Evolutionary conservation across 2,888 invertebrate genomes (phyloP).

Genomic region (Eledona agricola): DNA sequence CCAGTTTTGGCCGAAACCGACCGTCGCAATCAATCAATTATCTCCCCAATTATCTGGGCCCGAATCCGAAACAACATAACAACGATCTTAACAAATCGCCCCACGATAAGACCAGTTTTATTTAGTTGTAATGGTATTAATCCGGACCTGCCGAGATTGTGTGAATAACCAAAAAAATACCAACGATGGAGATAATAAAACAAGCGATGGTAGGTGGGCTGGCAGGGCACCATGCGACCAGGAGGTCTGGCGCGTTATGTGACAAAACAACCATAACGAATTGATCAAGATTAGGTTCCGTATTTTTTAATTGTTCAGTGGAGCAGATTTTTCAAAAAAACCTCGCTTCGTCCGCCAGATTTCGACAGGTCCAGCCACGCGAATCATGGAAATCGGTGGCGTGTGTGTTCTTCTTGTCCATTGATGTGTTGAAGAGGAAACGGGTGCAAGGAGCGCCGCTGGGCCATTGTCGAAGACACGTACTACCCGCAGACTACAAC

Average conservation of each 20-base stretch:
- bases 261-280: conserved; percentile 62
- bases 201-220: conserved; percentile 60
- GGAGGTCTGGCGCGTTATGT: conserved; percentile 62
- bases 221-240: conserved; percentile 57
- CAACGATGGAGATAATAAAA: conserved; percentile 58
- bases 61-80: conserved; percentile 10
- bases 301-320: conserved; percentile 61
- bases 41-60: conserved; percentile 20
- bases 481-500: conserved; percentile 41
- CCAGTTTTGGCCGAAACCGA: conserved; percentile 24
- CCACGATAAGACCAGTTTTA: conserved; percentile 51
- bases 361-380: conserved; percentile 17
- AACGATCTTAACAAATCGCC: conserved; percentile 46
- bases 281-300: conserved; percentile 61
- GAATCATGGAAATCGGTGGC: neutral
- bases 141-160: conserved; percentile 55
- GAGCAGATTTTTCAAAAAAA: conserved; percentile 54
- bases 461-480: conserved; percentile 40
- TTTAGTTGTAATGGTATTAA: conserved; percentile 60
- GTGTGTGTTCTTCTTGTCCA: neutral
- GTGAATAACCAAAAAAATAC: conserved; percentile 53
- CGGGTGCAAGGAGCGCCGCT: conserved; percentile 42
- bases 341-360: conserved; percentile 4
- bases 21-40: conserved; percentile 12
- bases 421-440: conserved; percentile 28